Evolutionary conservation across 2,113 vertebrate species (phyloP).

Genomic region (Procavia capensis): DNA sequence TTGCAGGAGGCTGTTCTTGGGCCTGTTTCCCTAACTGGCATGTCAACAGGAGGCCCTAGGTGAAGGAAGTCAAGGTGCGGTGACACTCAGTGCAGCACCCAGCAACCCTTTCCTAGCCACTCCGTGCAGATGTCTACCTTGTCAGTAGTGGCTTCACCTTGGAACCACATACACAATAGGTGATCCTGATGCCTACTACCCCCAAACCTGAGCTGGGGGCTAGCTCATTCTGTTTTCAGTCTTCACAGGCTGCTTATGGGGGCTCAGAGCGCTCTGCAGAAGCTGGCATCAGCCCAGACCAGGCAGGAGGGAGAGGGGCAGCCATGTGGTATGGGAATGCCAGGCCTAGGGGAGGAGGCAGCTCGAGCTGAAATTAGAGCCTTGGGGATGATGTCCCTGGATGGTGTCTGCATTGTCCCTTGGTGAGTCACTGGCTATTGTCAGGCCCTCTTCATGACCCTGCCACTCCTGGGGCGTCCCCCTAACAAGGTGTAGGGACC

Average conservation of each 20-base stretch:
- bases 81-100: not conserved
- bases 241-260: conserved; percentile 22
- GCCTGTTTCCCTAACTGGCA: not conserved
- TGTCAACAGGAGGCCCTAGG: not conserved
- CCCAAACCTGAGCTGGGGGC: not conserved
- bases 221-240: conserved; percentile 44
- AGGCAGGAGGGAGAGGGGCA: not conserved
- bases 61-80: conserved; percentile 2
- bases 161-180: not conserved
- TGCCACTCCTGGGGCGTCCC: conserved; percentile 28
- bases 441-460: conserved; percentile 70
- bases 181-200: not conserved
- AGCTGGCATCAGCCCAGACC: conserved; percentile 44
- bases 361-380: conserved; percentile 75
- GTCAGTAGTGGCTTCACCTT: conserved; percentile 14
- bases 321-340: conserved; percentile 44
- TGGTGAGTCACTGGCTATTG: conserved; percentile 80
- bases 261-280: conserved; percentile 44
- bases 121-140: not conserved
- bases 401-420: conserved; percentile 63
- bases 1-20: not conserved
- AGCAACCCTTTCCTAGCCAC: not conserved
- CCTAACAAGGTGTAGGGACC: conserved; percentile 30
- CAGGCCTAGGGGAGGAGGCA: conserved; percentile 45
- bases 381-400: conserved; percentile 62